Evolutionary conservation across 2,888 invertebrate genomes (phyloP).

Genomic region (Nymphalis urticae): DNA sequence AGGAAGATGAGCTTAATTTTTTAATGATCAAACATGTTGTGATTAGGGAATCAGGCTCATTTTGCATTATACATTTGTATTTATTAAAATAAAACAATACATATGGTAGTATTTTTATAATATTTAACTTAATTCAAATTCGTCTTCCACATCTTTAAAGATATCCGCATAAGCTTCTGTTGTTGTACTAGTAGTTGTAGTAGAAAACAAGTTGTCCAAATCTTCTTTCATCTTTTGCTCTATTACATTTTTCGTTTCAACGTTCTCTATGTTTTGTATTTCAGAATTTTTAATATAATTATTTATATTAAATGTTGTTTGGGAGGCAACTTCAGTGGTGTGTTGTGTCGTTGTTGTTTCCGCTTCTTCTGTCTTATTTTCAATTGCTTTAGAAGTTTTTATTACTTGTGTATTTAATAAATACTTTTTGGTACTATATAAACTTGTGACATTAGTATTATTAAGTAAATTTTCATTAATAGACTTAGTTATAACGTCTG

Average conservation of each 20-base stretch:
- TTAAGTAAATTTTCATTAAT: too few relatives aligned
- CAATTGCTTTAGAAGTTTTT: neutral
- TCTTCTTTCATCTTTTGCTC: constrained; percentile 37
- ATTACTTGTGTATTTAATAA: neutral
- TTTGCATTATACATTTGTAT: too few relatives aligned
- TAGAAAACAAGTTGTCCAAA: constrained; percentile 29
- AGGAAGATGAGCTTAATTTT: too few relatives aligned
- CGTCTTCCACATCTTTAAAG: constrained; percentile 38
- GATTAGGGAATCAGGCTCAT: too few relatives aligned
- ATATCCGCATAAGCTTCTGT: constrained; percentile 32
- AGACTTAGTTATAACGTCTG: too few relatives aligned
- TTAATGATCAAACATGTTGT: too few relatives aligned
- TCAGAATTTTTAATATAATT: constrained; percentile 32
- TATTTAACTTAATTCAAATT: constrained; percentile 32
- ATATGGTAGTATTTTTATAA: neutral
- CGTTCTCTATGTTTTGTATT: constrained; percentile 22
- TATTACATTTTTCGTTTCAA: constrained; percentile 26
- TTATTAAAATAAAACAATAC: too few relatives aligned
- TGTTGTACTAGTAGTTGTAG: constrained; percentile 7
- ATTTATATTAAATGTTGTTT: constrained; percentile 18
- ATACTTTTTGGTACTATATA: too few relatives aligned
- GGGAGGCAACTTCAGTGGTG: neutral
- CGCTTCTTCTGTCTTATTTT: neutral
- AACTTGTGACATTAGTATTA: too few relatives aligned
- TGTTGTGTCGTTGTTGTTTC: neutral